Evolutionary conservation across 1,140 invertebrate genomes (phyloP).

Genomic region (Aphelenchoides fujianensis): DNA sequence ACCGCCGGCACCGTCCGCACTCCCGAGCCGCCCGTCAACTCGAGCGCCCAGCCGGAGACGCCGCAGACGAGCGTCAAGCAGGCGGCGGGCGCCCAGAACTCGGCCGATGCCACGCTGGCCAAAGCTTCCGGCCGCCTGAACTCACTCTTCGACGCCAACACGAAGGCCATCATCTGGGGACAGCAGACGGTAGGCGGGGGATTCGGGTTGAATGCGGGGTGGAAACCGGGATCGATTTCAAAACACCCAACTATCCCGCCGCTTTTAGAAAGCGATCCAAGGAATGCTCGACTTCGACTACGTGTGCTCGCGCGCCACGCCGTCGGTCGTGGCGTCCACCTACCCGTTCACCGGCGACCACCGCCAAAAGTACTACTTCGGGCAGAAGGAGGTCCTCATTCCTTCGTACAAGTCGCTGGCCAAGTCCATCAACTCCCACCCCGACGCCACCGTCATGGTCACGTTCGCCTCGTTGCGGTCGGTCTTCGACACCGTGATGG

Average conservation of each 20-base stretch:
- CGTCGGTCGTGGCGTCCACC: slow-evolving; percentile 84
- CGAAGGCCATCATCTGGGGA: slow-evolving; percentile 95
- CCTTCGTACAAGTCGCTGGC: slow-evolving; percentile 95
- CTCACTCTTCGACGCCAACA: slow-evolving; percentile 75
- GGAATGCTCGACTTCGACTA: slow-evolving; percentile 98
- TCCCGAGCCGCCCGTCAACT: neutral
- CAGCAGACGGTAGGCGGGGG: too few species aligned
- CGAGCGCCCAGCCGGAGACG: neutral
- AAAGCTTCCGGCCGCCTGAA: slow-evolving; percentile 20
- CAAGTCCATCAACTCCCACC: slow-evolving; percentile 89
- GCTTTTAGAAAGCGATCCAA: slow-evolving; percentile 83
- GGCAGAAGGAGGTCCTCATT: slow-evolving; percentile 93
- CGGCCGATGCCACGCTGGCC: neutral
- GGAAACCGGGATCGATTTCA: too few species aligned
- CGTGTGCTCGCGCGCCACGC: slow-evolving; percentile 82
- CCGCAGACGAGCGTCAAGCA: neutral
- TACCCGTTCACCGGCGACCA: slow-evolving; percentile 98
- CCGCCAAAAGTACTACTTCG: slow-evolving; percentile 99
- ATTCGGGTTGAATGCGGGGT: too few species aligned
- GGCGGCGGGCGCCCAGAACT: neutral
- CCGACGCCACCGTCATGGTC: slow-evolving; percentile 91
- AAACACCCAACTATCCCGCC: too few species aligned
- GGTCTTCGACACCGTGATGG: slow-evolving; percentile 92
- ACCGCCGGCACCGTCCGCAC: slow-evolving; percentile 14
- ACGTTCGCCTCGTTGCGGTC: slow-evolving; percentile 96